phyloP scores from a whole-genome alignment of 2,797 vertebrate genomes.

The Orientallactaga sibirica region DNA sequence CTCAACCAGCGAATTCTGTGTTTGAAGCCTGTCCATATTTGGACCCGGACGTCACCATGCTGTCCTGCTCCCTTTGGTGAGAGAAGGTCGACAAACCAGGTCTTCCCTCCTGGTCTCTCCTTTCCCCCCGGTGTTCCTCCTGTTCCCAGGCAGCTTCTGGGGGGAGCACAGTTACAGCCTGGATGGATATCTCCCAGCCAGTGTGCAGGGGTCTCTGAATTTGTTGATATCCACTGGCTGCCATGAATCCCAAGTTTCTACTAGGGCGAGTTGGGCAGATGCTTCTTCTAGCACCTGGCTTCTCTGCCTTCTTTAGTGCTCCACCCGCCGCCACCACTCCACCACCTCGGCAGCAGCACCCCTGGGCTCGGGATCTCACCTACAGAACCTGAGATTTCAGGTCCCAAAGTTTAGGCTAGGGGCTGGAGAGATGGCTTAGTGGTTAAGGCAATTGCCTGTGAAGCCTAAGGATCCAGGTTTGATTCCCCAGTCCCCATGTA shows the following conservation, averaged over 20 bases:
- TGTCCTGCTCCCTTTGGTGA: slow-evolving; percentile 94
- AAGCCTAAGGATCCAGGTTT: too few species aligned
- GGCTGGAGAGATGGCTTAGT: too few species aligned
- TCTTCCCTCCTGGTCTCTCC: slow-evolving; percentile 92
- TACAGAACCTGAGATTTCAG: slow-evolving; percentile 85
- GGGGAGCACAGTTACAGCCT: slow-evolving; percentile 89
- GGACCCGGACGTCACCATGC: slow-evolving; percentile 94
- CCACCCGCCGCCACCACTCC: slow-evolving; percentile 85
- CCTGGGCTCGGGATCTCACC: slow-evolving; percentile 86
- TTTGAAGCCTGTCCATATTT: slow-evolving; percentile 95
- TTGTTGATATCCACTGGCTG: slow-evolving; percentile 90
- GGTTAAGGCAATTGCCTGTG: too few species aligned
- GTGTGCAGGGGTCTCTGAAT: slow-evolving; percentile 89
- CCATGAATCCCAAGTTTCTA: slow-evolving; percentile 89
- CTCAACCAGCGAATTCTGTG: slow-evolving; percentile 97
- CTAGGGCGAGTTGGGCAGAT: slow-evolving; percentile 90
- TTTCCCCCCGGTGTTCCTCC: slow-evolving; percentile 93
- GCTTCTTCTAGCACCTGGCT: slow-evolving; percentile 92
- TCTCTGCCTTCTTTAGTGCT: slow-evolving; percentile 94
- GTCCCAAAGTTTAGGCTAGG: too few species aligned
- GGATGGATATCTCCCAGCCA: slow-evolving; percentile 89
- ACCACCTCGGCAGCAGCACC: slow-evolving; percentile 82
- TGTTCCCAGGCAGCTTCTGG: slow-evolving; percentile 94
- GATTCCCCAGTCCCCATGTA: too few species aligned
- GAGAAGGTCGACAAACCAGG: slow-evolving; percentile 95